Percentiles rank a stretch among this genome's conserved stretches.
phyloP scores from a whole-genome alignment of 2,888 invertebrate species.

The Trissoscelio sp. region DNA sequence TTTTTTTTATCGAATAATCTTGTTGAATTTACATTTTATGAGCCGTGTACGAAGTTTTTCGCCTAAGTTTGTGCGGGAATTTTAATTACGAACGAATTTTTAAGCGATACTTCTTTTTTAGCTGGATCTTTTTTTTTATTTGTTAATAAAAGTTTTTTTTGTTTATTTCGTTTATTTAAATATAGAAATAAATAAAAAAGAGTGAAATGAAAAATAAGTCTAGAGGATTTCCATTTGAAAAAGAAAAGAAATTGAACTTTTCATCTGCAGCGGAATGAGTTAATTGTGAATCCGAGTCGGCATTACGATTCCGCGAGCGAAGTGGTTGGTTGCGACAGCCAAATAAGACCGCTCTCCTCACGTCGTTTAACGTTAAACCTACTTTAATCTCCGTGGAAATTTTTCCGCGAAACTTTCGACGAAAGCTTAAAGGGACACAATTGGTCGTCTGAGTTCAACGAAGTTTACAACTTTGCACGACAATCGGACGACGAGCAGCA shows the following conservation, averaged over 20 bases:
- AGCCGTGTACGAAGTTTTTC: neutral
- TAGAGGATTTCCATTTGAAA: too few relatives aligned
- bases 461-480: conserved; percentile 64
- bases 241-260: too few relatives aligned
- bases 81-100: conserved; percentile 1
- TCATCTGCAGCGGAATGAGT: too few relatives aligned
- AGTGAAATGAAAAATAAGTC: too few relatives aligned
- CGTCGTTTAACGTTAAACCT: conserved; percentile 69
- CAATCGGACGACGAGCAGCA: conserved; percentile 61
- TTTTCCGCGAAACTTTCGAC: conserved; percentile 57
- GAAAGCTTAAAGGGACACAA: conserved; percentile 66
- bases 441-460: conserved; percentile 59
- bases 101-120: too few relatives aligned
- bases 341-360: conserved; percentile 61
- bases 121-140: too few relatives aligned
- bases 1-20: too few relatives aligned
- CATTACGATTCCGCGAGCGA: conserved; percentile 63
- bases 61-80: neutral
- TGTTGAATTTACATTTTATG: conserved; percentile 11
- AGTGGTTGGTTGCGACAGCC: conserved; percentile 55
- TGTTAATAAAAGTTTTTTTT: too few relatives aligned
- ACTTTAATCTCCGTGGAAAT: conserved; percentile 67
- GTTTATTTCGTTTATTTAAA: too few relatives aligned
- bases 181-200: too few relatives aligned
- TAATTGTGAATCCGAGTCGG: too few relatives aligned